phyloP scores from a whole-genome alignment of 2,888 invertebrate species.

The Calameuta filiformis region DNA sequence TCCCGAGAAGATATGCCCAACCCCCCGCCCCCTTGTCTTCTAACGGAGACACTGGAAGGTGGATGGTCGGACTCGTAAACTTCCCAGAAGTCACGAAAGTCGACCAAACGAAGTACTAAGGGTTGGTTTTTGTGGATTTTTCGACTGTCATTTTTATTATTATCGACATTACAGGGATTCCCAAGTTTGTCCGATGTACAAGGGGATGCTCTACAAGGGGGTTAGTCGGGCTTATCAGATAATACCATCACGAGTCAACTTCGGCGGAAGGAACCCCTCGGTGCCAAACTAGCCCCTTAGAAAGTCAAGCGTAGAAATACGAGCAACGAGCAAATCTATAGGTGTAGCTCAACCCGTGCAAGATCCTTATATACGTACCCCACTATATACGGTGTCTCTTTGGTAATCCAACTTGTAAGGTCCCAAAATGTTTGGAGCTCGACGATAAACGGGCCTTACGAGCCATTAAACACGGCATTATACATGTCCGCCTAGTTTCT shows the following conservation, averaged over 20 bases:
- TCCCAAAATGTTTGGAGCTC: not conserved
- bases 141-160: not conserved
- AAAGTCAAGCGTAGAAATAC: not conserved
- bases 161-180: not conserved
- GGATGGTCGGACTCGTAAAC: not conserved
- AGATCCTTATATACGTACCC: not conserved
- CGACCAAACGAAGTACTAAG: not conserved
- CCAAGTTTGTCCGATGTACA: not conserved
- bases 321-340: not conserved
- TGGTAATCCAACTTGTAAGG: not conserved
- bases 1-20: not conserved
- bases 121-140: not conserved
- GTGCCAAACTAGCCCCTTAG: not conserved
- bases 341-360: not conserved
- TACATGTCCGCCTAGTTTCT: not conserved
- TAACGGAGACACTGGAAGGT: not conserved
- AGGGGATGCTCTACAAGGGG: not conserved
- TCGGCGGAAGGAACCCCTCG: not conserved
- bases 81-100: not conserved
- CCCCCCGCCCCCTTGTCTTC: not conserved
- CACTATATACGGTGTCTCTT: not conserved
- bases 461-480: not conserved
- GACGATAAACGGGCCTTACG: not conserved
- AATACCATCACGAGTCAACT: conserved; percentile 15
- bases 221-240: conserved; percentile 16